Evolutionary conservation across 2,113 vertebrate genomes (phyloP).

Genomic region (Psammodynastes pulverulentus): DNA sequence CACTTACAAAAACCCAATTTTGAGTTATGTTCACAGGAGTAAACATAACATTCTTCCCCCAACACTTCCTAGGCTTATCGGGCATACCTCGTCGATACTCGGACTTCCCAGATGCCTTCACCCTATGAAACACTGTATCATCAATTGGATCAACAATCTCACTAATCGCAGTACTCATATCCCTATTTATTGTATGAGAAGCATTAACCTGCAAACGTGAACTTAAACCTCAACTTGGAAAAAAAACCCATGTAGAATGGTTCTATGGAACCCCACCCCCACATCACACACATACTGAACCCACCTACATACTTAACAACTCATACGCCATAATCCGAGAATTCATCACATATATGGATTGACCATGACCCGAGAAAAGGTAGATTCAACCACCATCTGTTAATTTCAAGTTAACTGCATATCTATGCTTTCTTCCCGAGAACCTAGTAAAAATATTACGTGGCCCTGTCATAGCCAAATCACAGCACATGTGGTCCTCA

Average conservation of each 20-base stretch:
- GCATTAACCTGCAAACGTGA: constrained; percentile 8
- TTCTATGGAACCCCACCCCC: neutral
- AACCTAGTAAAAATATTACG: too few relatives aligned
- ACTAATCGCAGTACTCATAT: neutral
- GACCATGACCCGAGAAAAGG: too few relatives aligned
- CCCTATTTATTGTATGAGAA: constrained; percentile 23
- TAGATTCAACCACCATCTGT: too few relatives aligned
- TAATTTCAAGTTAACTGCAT: too few relatives aligned
- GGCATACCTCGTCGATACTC: neutral
- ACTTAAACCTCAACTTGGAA: rapidly evolving
- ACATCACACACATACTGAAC: constrained; percentile 15
- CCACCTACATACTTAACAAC: neutral
- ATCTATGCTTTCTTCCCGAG: too few relatives aligned
- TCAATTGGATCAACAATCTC: neutral
- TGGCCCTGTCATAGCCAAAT: too few relatives aligned
- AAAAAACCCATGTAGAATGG: neutral
- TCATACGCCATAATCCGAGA: too few relatives aligned
- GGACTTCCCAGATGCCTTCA: neutral
- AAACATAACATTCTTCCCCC: neutral
- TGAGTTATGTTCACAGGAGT: neutral
- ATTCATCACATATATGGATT: too few relatives aligned
- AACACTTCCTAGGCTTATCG: neutral
- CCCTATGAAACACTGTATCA: constrained; percentile 1
- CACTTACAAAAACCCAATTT: constrained; percentile 3
- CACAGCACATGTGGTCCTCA: too few relatives aligned